phyloP scores from a whole-genome alignment of 2,888 invertebrate genomes.

The Diogma glabrata region DNA sequence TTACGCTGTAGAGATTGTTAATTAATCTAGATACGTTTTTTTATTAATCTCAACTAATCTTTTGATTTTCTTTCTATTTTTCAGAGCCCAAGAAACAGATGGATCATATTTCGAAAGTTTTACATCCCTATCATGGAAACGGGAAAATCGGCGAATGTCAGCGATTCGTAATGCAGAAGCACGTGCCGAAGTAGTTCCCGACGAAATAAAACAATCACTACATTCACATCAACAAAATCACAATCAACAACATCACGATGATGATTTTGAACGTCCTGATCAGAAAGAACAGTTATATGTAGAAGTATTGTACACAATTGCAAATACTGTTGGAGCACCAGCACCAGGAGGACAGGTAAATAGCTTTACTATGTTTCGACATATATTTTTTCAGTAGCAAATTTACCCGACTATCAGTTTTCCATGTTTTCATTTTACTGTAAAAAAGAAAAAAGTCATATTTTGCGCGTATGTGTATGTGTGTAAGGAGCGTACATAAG shows the following conservation, averaged over 20 bases:
- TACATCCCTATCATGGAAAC: slow-evolving; percentile 83
- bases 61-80: slow-evolving; percentile 13
- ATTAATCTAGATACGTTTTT: no score
- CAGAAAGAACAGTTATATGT: slow-evolving; percentile 65
- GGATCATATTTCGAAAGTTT: slow-evolving; percentile 92
- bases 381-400: no score
- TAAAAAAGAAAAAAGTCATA: no score
- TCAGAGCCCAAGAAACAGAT: slow-evolving; percentile 87
- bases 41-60: no score
- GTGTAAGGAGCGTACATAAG: no score
- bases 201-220: slow-evolving; percentile 29
- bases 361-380: no score
- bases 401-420: no score
- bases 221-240: slow-evolving; percentile 1
- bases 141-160: slow-evolving; percentile 74
- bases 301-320: slow-evolving; percentile 91
- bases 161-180: slow-evolving; percentile 64
- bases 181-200: slow-evolving; percentile 54
- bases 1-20: no score
- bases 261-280: slow-evolving; percentile 33
- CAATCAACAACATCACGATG: slow-evolving; percentile 28
- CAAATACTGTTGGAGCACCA: slow-evolving; percentile 76
- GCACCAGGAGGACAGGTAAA: slow-evolving; percentile 53
- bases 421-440: no score
- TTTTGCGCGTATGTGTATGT: no score